Conservation (phyloP, 1,140 invertebrate species). For the Trichonephila clavipes region DNA sequence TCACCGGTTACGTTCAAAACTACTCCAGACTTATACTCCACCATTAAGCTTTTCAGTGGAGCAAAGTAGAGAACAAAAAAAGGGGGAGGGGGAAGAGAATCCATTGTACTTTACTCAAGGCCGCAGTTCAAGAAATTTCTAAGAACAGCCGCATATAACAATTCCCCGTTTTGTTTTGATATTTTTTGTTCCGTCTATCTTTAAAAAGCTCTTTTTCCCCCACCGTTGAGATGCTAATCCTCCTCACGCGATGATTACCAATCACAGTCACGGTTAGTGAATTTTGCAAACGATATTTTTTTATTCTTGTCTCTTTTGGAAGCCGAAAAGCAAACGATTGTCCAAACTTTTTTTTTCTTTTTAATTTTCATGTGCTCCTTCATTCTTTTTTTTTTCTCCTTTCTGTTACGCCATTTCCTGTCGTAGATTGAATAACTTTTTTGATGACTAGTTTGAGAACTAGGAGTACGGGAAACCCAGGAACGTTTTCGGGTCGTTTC, state of each 20-base stretch:
- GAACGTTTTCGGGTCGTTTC: background rate
- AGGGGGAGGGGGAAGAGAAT: background rate
- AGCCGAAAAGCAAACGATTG: conserved; percentile 47
- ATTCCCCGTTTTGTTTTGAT: conserved; percentile 1
- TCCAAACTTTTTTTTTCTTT: conserved; percentile 23
- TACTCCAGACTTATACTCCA: background rate
- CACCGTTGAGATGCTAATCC: conserved; percentile 49
- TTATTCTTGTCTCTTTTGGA: background rate
- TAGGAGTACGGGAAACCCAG: background rate
- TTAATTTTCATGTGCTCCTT: background rate
- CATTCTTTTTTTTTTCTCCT: background rate
- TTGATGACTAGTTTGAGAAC: conserved; percentile 9
- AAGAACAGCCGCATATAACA: conserved; percentile 34
- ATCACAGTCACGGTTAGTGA: conserved; percentile 59
- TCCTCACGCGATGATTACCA: conserved; percentile 49
- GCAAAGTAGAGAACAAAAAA: background rate
- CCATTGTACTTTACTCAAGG: conserved; percentile 50
- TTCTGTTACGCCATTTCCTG: conserved; percentile 27
- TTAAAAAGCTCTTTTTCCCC: conserved; percentile 11
- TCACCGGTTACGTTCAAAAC: no score
- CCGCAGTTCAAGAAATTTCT: conserved; percentile 31
- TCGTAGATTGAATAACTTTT: conserved; percentile 55
- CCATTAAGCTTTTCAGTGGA: conserved; percentile 20
- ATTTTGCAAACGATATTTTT: conserved; percentile 56
- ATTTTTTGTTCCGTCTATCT: conserved; percentile 7